phyloP scores from a whole-genome alignment of 2,888 invertebrate species.

The Alloscopus bannaensis region DNA sequence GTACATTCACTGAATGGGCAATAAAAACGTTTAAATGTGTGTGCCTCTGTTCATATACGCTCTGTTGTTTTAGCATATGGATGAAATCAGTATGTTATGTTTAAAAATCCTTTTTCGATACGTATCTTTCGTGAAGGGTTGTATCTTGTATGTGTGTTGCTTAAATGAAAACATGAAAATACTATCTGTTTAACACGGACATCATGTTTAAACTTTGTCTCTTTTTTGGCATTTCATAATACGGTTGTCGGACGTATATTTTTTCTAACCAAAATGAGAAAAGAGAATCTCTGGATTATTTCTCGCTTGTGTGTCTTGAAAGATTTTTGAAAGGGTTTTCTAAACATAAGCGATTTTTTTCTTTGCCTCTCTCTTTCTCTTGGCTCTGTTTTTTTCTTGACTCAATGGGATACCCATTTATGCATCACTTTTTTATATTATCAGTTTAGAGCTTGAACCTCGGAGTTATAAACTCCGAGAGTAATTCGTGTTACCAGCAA shows the following conservation, averaged over 20 bases:
- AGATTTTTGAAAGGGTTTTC: conserved; percentile 22
- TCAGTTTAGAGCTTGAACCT: not conserved
- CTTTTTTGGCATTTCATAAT: conserved; percentile 26
- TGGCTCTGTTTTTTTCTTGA: no score
- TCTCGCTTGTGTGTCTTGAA: conserved; percentile 29
- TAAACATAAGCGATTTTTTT: conserved; percentile 2
- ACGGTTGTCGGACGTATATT: conserved; percentile 12
- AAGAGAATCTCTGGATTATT: not conserved
- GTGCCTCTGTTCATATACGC: not conserved
- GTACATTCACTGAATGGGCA: not conserved
- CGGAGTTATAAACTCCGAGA: not conserved
- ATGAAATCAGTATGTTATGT: conserved; percentile 24
- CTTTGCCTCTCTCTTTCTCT: no score
- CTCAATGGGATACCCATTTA: conserved; percentile 30
- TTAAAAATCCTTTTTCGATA: conserved; percentile 1
- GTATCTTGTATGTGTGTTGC: not conserved
- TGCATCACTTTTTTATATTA: conserved; percentile 7
- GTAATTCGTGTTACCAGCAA: conserved; percentile 17
- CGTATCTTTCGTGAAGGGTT: not conserved
- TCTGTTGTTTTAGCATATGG: conserved; percentile 26
- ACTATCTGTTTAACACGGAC: not conserved
- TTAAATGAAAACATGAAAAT: not conserved
- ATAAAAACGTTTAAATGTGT: conserved; percentile 2
- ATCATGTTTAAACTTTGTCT: not conserved
- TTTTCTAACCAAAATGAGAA: conserved; percentile 16